A percentile compares a stretch with the other conserved stretches of the same genome.
phyloP scores from a whole-genome alignment of 1,140 invertebrate species.

The Ceratina calcarata region DNA sequence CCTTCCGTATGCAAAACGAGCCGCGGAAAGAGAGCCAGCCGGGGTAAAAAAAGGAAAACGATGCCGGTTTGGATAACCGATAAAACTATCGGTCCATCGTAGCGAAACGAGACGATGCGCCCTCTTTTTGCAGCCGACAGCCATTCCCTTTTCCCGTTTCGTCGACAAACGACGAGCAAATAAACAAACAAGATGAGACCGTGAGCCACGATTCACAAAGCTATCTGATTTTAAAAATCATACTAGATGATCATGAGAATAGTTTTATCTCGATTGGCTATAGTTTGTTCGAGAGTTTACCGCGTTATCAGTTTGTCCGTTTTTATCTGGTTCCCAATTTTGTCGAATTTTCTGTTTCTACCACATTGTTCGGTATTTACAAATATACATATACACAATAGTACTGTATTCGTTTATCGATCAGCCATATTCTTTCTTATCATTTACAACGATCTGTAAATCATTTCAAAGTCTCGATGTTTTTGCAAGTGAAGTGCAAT shows the following conservation, averaged over 20 bases:
- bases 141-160: conserved; percentile 27
- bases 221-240: background rate
- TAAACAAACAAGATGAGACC: background rate
- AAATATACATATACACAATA: background rate
- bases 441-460: background rate
- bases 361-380: conserved; percentile 4
- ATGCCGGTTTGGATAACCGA: conserved; percentile 48
- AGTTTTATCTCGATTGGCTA: no score
- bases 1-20: conserved; percentile 60
- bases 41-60: conserved; percentile 20
- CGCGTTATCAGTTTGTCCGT: background rate
- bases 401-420: background rate
- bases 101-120: conserved; percentile 31
- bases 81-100: conserved; percentile 60
- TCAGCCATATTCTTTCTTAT: background rate
- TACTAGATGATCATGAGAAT: no score
- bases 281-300: background rate
- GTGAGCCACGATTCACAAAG: background rate
- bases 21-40: conserved; percentile 14
- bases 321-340: background rate
- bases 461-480: background rate
- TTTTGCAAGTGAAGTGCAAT: no score
- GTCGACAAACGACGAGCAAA: conserved; percentile 14
- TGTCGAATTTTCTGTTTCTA: background rate
- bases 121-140: conserved; percentile 17